phyloP scores from a whole-genome alignment of 1,140 invertebrate species.

The Meloidogyne exigua region DNA sequence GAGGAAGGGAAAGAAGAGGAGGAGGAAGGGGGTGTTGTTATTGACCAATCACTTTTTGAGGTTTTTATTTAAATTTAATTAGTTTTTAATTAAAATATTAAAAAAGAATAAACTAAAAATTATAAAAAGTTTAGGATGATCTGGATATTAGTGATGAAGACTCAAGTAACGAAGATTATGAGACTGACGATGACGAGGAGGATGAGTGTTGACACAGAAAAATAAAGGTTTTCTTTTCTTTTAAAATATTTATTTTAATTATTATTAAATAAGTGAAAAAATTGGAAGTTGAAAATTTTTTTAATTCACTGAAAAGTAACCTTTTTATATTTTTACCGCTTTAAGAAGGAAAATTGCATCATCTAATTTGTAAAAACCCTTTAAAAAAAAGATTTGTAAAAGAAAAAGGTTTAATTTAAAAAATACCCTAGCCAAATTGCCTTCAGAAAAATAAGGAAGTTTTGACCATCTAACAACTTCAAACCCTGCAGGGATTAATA shows the following conservation, averaged over 20 bases:
- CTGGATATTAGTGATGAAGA: slow-evolving; percentile 22
- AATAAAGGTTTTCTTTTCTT: neutral
- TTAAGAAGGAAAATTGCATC: slow-evolving; percentile 77
- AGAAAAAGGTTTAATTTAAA: neutral
- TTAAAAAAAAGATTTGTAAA: slow-evolving; percentile 56
- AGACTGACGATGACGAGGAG: neutral
- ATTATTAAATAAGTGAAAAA: slow-evolving; percentile 5
- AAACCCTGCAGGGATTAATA: slow-evolving; percentile 74
- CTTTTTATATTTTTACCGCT: slow-evolving; percentile 31
- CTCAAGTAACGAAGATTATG: slow-evolving; percentile 6
- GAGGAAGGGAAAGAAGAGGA: neutral
- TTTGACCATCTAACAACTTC: slow-evolving; percentile 76
- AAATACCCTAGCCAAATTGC: slow-evolving; percentile 73
- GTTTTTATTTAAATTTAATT: neutral
- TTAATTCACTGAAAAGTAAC: no score
- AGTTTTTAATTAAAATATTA: neutral
- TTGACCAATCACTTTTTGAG: slow-evolving; percentile 36
- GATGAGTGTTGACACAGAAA: neutral
- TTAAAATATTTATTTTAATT: neutral
- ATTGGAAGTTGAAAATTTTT: neutral
- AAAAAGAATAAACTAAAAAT: no score
- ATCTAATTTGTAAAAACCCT: slow-evolving; percentile 84
- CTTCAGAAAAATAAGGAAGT: slow-evolving; percentile 88
- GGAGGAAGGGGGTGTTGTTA: slow-evolving; percentile 10
- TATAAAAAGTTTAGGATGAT: slow-evolving; percentile 11